phyloP scores from a whole-genome alignment of 2,113 vertebrate species.

The Stigmatopora nigra region DNA sequence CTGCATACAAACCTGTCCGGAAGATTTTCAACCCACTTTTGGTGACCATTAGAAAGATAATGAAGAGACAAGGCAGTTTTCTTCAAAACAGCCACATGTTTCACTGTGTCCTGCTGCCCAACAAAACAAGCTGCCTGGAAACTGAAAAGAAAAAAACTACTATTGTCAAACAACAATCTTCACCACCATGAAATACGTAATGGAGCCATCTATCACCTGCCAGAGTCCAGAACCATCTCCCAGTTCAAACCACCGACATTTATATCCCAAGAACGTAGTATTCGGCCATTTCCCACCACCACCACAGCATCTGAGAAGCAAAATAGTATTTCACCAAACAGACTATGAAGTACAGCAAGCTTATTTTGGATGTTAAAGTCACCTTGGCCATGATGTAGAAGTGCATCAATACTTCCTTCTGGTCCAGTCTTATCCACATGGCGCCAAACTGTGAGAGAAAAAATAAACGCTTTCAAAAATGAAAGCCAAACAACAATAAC shows the following conservation, averaged over 20 bases:
- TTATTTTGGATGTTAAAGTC: background rate
- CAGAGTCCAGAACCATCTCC: slow-evolving; percentile 84
- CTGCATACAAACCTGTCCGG: slow-evolving; percentile 78
- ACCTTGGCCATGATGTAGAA: slow-evolving; percentile 88
- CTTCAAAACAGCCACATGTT: slow-evolving; percentile 81
- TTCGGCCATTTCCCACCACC: slow-evolving; percentile 77
- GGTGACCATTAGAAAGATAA: slow-evolving; percentile 88
- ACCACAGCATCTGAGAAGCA: slow-evolving; percentile 78
- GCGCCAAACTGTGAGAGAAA: slow-evolving; percentile 79
- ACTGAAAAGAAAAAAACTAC: slow-evolving; percentile 41
- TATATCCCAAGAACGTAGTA: slow-evolving; percentile 92
- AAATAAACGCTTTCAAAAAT: background rate
- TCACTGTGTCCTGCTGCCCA: slow-evolving; percentile 77
- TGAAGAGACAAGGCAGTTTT: slow-evolving; percentile 78
- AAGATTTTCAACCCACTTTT: slow-evolving; percentile 88
- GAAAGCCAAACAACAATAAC: background rate
- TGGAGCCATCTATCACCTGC: slow-evolving; percentile 71
- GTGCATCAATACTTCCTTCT: slow-evolving; percentile 79
- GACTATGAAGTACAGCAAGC: background rate
- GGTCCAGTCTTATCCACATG: slow-evolving; percentile 85
- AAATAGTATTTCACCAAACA: background rate
- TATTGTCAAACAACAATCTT: background rate
- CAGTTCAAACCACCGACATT: slow-evolving; percentile 90
- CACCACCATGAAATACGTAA: background rate
- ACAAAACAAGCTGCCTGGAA: slow-evolving; percentile 81